A percentile compares a stretch with the other conserved stretches of the same genome.
Conservation (phyloP, 1,140 invertebrate species). For the Temnothorax longispinosus region DNA sequence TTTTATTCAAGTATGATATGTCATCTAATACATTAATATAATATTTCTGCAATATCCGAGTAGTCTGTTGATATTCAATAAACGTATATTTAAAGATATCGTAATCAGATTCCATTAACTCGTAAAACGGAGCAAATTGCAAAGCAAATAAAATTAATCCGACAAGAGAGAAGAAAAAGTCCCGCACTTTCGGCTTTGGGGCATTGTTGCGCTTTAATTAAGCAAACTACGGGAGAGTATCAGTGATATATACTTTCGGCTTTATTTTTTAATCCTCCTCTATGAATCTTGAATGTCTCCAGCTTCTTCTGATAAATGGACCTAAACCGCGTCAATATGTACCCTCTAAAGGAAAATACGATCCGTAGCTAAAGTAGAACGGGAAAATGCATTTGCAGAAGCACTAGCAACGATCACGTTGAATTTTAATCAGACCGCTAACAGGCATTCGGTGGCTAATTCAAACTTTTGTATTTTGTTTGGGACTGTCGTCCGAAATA, state of each 20-base stretch:
- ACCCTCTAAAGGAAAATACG: not conserved
- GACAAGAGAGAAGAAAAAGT: not conserved
- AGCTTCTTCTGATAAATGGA: not conserved
- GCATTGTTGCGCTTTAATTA: slow-evolving; percentile 36
- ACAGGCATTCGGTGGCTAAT: slow-evolving; percentile 28
- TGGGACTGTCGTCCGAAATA: not conserved
- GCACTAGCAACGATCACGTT: slow-evolving; percentile 14
- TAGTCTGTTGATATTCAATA: not conserved
- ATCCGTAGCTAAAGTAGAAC: not conserved
- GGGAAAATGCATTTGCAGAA: slow-evolving; percentile 25
- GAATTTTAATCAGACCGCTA: slow-evolving; percentile 50
- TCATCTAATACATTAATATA: not conserved
- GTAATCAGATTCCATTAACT: slow-evolving; percentile 20
- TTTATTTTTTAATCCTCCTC: slow-evolving; percentile 31
- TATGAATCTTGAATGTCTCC: slow-evolving; percentile 21
- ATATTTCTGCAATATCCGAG: not conserved
- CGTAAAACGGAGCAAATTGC: not conserved
- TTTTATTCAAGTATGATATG: slow-evolving; percentile 14
- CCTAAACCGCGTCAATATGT: not conserved
- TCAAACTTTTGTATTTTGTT: slow-evolving; percentile 21
- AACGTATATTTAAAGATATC: not conserved
- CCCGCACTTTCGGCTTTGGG: not conserved
- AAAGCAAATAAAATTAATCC: slow-evolving; percentile 7
- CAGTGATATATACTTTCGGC: not conserved
- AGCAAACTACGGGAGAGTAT: slow-evolving; percentile 3